Percentiles rank a stretch among this genome's conserved stretches.
These are phyloP conservation scores for Jordanella pulchra DNA, from an alignment of 2,797 vertebrate species.

Conservation along the genomic window DNA sequence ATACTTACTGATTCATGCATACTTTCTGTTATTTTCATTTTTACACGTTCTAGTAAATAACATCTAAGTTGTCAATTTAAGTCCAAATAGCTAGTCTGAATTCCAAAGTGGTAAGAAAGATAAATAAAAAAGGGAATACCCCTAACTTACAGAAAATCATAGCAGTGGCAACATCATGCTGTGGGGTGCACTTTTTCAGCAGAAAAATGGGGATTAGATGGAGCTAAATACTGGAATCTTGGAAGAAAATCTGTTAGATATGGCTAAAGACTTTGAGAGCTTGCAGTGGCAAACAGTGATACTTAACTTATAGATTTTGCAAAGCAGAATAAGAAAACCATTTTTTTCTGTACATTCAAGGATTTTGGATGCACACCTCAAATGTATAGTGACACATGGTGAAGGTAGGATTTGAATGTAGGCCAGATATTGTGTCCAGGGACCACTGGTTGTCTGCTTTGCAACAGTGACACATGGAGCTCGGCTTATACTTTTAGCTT, in stretches of 20 bases:
- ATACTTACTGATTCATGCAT: too few species aligned
- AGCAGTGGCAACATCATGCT: not conserved
- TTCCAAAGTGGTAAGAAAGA: too few species aligned
- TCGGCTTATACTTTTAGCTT: slow-evolving; percentile 44
- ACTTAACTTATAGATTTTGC: not conserved
- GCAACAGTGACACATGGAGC: slow-evolving; percentile 53
- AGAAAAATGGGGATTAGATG: not conserved
- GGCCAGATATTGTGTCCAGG: slow-evolving; percentile 57
- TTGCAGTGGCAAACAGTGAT: not conserved
- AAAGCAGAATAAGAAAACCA: not conserved
- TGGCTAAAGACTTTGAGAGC: not conserved
- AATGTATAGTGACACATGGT: not conserved
- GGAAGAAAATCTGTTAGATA: not conserved
- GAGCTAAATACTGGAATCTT: not conserved
- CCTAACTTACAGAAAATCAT: not conserved
- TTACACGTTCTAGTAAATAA: not conserved
- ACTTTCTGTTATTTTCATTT: not conserved
- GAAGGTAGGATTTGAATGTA: slow-evolving; percentile 35
- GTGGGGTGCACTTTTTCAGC: not conserved
- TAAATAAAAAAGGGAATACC: not conserved
- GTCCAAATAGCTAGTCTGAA: not conserved
- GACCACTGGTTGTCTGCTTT: slow-evolving; percentile 43
- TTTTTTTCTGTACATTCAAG: not conserved
- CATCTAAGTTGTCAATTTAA: not conserved
- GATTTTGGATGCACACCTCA: not conserved